A percentile compares a stretch with the other conserved stretches of the same genome.
These are phyloP conservation scores for Pogonomyrmex californicus DNA, from an alignment of 1,140 invertebrate genomes.

Conservation along the genomic window DNA sequence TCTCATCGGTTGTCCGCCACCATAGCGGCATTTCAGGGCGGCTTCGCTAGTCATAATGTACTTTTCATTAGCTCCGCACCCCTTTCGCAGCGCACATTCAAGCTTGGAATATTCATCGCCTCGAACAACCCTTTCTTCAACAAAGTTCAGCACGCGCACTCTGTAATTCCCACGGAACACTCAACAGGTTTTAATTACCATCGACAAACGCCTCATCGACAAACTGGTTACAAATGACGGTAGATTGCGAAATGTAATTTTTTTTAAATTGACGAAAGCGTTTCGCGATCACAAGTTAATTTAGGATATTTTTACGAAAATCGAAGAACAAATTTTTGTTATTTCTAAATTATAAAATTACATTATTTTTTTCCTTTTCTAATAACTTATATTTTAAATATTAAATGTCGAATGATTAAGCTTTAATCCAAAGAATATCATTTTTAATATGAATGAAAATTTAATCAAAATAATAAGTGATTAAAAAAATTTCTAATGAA, in stretches of 20 bases:
- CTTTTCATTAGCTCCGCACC: conserved; percentile 84
- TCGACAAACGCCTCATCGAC: conserved; percentile 52
- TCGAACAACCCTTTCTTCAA: conserved; percentile 80
- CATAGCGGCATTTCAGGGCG: conserved; percentile 46
- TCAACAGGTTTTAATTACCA: conserved; percentile 85
- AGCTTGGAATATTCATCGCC: conserved; percentile 83
- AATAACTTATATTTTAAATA: neutral
- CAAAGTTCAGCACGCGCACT: conserved; percentile 72
- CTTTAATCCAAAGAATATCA: neutral
- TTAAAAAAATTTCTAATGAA: neutral
- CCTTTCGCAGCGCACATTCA: conserved; percentile 80
- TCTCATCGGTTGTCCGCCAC: conserved; percentile 22
- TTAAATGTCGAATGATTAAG: neutral
- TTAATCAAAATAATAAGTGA: neutral
- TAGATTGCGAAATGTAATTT: conserved; percentile 6
- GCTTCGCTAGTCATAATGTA: conserved; percentile 80
- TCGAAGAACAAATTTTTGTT: neutral
- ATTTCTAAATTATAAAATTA: neutral
- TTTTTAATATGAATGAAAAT: neutral
- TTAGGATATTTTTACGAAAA: neutral
- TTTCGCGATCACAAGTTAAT: neutral
- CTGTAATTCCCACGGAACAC: conserved; percentile 72
- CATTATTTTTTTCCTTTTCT: neutral
- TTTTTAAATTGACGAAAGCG: neutral
- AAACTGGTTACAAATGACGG: conserved; percentile 21